These are phyloP conservation scores for Charadrius vociferus DNA, from an alignment of 2,113 vertebrate species.

Conservation along the genomic window DNA sequence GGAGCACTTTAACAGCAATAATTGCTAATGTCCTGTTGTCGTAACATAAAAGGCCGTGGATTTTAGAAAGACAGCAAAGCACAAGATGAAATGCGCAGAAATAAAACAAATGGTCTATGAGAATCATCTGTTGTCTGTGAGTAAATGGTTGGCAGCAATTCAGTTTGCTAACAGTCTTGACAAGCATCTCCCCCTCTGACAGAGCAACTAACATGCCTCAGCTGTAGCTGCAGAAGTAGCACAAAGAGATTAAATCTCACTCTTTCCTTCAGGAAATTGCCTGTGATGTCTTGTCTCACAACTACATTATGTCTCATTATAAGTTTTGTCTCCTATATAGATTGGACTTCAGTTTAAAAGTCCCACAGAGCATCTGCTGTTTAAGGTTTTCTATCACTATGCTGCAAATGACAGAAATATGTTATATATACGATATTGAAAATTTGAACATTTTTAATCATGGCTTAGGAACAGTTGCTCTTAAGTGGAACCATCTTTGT, in stretches of 20 bases:
- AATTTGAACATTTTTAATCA: neutral
- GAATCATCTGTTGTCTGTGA: constrained; percentile 54
- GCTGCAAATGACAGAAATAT: constrained; percentile 38
- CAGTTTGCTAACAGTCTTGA: constrained; percentile 47
- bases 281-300: constrained; percentile 68
- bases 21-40: constrained; percentile 17
- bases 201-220: neutral
- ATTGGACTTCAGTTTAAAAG: constrained; percentile 26
- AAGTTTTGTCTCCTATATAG: constrained; percentile 45
- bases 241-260: constrained; percentile 66
- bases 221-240: constrained; percentile 43
- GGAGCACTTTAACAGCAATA: neutral
- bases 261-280: constrained; percentile 65
- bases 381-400: constrained; percentile 11
- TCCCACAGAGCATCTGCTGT: constrained; percentile 16
- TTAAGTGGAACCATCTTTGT: neutral
- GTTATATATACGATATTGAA: constrained; percentile 30
- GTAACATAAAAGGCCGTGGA: constrained; percentile 3
- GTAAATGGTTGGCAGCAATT: constrained; percentile 48
- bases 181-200: constrained; percentile 34
- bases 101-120: constrained; percentile 59
- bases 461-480: neutral
- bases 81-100: constrained; percentile 35
- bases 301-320: constrained; percentile 68
- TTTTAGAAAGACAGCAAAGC: constrained; percentile 49